Evolutionary conservation across 1,140 invertebrate species (phyloP).

Genomic region (Anastatus disparis): DNA sequence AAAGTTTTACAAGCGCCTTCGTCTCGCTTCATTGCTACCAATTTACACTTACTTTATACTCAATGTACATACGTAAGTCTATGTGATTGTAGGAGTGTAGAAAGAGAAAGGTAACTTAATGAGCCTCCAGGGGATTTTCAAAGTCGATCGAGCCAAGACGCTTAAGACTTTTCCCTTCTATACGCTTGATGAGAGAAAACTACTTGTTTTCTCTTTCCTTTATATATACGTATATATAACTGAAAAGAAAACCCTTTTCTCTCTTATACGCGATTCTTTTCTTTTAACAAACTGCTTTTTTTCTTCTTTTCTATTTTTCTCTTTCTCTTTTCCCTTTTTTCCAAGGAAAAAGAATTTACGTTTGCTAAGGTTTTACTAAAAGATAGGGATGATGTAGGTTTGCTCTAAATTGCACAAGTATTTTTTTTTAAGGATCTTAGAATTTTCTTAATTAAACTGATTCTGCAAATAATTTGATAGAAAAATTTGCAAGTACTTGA

Average conservation of each 20-base stretch:
- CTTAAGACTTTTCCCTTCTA: neutral
- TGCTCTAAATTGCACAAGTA: too few relatives aligned
- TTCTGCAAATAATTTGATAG: too few relatives aligned
- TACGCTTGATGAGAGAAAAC: neutral
- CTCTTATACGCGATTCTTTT: too few relatives aligned
- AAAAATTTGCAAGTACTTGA: too few relatives aligned
- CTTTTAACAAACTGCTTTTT: neutral
- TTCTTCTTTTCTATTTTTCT: too few relatives aligned
- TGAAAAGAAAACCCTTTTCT: too few relatives aligned
- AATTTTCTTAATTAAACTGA: too few relatives aligned
- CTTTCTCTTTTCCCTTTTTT: too few relatives aligned
- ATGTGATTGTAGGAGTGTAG: neutral
- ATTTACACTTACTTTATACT: constrained; percentile 7
- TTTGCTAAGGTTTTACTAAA: neutral
- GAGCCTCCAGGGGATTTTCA: constrained; percentile 7
- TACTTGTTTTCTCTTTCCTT: neutral
- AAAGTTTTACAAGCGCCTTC: constrained; percentile 32
- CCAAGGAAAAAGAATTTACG: neutral
- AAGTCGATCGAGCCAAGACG: neutral
- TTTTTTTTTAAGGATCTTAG: too few relatives aligned
- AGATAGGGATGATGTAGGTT: too few relatives aligned
- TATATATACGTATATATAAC: too few relatives aligned
- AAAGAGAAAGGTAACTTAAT: constrained; percentile 10
- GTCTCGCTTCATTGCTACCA: neutral
- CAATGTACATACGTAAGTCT: neutral